phyloP scores from a whole-genome alignment of 2,113 vertebrate species.

The Plecotus auritus region DNA sequence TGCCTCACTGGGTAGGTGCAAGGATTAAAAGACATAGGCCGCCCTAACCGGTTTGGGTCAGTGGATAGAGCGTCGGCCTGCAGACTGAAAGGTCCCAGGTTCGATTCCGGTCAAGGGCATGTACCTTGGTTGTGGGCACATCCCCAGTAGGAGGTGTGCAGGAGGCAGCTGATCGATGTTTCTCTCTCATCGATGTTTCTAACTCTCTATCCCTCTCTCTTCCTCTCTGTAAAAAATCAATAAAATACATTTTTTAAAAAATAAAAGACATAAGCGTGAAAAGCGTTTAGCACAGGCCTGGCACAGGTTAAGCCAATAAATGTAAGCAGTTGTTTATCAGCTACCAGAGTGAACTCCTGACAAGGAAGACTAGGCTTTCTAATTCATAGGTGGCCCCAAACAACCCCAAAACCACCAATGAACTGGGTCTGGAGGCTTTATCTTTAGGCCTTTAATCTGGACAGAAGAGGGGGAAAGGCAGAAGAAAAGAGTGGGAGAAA shows the following conservation, averaged over 20 bases:
- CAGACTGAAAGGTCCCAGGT: too few relatives aligned
- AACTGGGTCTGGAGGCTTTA: neutral
- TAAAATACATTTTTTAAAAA: too few relatives aligned
- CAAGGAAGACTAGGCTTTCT: neutral
- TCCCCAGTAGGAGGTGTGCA: too few relatives aligned
- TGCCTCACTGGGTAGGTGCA: neutral
- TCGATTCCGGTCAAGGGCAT: too few relatives aligned
- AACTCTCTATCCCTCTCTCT: too few relatives aligned
- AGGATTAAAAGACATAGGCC: constrained; percentile 42
- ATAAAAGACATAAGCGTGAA: neutral
- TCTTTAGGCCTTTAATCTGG: constrained; percentile 9
- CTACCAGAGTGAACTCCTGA: neutral
- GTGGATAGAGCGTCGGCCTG: too few relatives aligned
- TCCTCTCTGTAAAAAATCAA: too few relatives aligned
- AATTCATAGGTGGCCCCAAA: constrained; percentile 14
- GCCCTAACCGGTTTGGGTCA: too few relatives aligned
- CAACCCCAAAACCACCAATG: neutral
- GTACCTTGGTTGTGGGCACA: too few relatives aligned
- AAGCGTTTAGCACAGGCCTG: neutral
- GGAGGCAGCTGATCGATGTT: too few relatives aligned
- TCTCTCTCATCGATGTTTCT: too few relatives aligned
- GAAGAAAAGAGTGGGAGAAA: neutral
- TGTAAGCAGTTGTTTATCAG: neutral
- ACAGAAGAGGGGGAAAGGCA: neutral
- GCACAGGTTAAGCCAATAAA: neutral